These are phyloP conservation scores for Meandrusa payeni DNA, from an alignment of 2,888 invertebrate genomes.

Conservation along the genomic window DNA sequence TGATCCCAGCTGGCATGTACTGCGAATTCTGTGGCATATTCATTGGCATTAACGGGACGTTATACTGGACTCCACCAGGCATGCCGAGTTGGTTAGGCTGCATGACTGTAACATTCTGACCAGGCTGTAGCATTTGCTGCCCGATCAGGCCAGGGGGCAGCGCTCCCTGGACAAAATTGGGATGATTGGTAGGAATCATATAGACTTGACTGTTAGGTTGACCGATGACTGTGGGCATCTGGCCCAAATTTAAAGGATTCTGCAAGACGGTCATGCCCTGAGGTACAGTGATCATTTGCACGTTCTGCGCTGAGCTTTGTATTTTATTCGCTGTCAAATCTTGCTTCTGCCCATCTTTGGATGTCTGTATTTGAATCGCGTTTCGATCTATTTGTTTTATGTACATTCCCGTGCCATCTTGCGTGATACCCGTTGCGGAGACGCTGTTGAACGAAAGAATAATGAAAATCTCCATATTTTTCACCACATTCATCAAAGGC, in stretches of 20 bases:
- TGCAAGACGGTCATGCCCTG: slow-evolving; percentile 73
- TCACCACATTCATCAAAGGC: too few relatives aligned
- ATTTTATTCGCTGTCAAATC: slow-evolving; percentile 55
- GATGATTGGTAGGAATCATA: slow-evolving; percentile 71
- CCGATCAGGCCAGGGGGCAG: slow-evolving; percentile 57
- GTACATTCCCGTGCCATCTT: slow-evolving; percentile 70
- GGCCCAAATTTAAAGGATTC: slow-evolving; percentile 65
- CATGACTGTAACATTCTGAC: slow-evolving; percentile 73
- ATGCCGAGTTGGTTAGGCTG: slow-evolving; percentile 70
- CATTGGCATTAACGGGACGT: slow-evolving; percentile 69
- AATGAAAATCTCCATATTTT: too few relatives aligned
- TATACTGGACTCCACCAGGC: slow-evolving; percentile 67
- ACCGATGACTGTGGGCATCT: slow-evolving; percentile 62
- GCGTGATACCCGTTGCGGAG: slow-evolving; percentile 53
- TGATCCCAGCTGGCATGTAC: slow-evolving; percentile 65
- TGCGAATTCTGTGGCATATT: slow-evolving; percentile 65
- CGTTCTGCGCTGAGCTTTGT: slow-evolving; percentile 62
- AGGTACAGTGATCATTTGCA: slow-evolving; percentile 74
- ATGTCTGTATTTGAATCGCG: slow-evolving; percentile 64
- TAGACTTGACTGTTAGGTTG: slow-evolving; percentile 72
- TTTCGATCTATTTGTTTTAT: slow-evolving; percentile 70
- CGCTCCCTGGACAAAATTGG: slow-evolving; percentile 55
- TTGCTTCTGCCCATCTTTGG: slow-evolving; percentile 65
- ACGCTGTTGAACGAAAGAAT: slow-evolving; percentile 42
- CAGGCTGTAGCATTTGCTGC: slow-evolving; percentile 63